phyloP scores from a whole-genome alignment of 2,113 vertebrate species.

The Mesocricetus auratus region DNA sequence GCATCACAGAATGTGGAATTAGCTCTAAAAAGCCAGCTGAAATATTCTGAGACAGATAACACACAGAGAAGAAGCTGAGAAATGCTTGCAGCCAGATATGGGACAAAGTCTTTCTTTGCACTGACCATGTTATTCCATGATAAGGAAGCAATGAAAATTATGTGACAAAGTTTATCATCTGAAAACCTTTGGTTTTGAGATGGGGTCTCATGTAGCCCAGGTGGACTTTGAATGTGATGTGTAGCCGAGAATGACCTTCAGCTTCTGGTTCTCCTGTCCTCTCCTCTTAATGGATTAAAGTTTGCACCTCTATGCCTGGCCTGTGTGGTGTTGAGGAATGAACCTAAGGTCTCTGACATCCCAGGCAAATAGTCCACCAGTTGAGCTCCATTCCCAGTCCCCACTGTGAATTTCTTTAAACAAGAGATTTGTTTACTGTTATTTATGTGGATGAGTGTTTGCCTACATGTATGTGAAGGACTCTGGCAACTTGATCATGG shows the following conservation, averaged over 20 bases:
- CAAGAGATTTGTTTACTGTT: neutral
- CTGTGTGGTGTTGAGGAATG: neutral
- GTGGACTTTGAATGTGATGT: neutral
- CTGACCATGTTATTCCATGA: neutral
- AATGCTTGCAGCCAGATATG: neutral
- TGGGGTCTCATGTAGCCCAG: neutral
- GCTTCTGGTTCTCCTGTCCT: neutral
- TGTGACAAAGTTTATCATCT: neutral
- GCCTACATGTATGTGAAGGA: neutral
- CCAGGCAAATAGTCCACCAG: neutral
- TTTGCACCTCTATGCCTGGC: neutral
- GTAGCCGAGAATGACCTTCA: neutral
- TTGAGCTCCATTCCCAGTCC: neutral
- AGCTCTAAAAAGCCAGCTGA: too few species aligned
- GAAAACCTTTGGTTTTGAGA: neutral
- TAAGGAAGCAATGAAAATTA: neutral
- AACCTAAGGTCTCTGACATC: neutral
- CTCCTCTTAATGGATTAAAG: neutral
- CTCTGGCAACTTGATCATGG: neutral
- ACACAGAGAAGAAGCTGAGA: constrained; percentile 34
- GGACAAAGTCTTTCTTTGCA: neutral
- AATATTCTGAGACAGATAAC: neutral
- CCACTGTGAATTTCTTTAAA: neutral
- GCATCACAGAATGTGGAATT: too few species aligned
- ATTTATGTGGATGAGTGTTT: neutral